phyloP scores from a whole-genome alignment of 2,888 invertebrate genomes.

The Meghimatium bilineatum region DNA sequence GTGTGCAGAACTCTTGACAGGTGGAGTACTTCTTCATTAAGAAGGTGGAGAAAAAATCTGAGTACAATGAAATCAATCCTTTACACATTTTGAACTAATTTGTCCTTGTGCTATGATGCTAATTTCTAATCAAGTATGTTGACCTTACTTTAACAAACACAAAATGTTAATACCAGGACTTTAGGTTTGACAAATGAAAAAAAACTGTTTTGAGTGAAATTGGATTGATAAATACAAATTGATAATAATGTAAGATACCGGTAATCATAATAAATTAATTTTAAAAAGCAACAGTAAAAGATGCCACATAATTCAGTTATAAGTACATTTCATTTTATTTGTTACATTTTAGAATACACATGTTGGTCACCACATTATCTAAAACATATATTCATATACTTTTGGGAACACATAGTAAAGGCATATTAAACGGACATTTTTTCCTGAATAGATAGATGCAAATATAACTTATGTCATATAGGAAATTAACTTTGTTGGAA shows the following conservation, averaged over 20 bases:
- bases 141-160: too few relatives aligned
- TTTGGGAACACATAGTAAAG: constrained; percentile 18
- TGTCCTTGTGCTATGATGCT: too few relatives aligned
- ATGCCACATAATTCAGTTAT: constrained; percentile 9
- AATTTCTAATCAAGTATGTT: too few relatives aligned
- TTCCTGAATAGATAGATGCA: neutral
- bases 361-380: neutral
- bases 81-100: too few relatives aligned
- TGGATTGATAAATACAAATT: neutral
- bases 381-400: neutral
- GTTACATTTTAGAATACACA: constrained; percentile 8
- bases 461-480: neutral
- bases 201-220: too few relatives aligned
- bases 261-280: neutral
- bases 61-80: too few relatives aligned
- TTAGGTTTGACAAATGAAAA: neutral
- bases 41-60: too few relatives aligned
- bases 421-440: neutral
- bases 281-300: neutral
- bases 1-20: too few relatives aligned
- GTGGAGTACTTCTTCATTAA: too few relatives aligned
- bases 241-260: neutral
- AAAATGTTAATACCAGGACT: too few relatives aligned
- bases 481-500: neutral
- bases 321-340: constrained; percentile 19